These are phyloP conservation scores for Phyllotis vaccarum DNA, from an alignment of 2,797 vertebrate species.

Conservation along the genomic window DNA sequence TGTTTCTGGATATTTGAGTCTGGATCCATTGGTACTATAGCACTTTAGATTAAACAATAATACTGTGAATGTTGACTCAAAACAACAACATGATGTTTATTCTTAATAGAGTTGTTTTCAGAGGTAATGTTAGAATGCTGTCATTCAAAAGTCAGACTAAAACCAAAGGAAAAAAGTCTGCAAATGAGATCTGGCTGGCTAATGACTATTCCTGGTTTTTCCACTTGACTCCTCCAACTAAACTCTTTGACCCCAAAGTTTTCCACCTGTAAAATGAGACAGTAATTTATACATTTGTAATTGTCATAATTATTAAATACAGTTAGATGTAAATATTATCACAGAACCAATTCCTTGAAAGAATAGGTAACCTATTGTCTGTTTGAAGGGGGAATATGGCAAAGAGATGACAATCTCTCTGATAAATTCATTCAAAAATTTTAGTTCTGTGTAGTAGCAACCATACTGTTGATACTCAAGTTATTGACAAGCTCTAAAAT, in stretches of 20 bases:
- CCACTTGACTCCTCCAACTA: conserved; percentile 24
- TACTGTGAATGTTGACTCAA: conserved; percentile 42
- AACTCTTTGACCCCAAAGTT: conserved; percentile 55
- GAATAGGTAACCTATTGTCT: background rate
- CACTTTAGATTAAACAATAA: conserved; percentile 41
- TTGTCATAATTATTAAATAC: conserved; percentile 35
- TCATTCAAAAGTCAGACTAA: conserved; percentile 34
- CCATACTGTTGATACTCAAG: conserved; percentile 8
- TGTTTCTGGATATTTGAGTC: conserved; percentile 63
- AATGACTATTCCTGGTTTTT: conserved; percentile 61
- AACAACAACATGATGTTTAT: conserved; percentile 45
- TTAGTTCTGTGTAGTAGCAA: conserved; percentile 21
- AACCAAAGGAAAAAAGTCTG: conserved; percentile 53
- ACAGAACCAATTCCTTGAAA: conserved; percentile 30
- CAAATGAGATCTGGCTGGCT: conserved; percentile 53
- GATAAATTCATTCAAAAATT: conserved; percentile 60
- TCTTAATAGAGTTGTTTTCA: conserved; percentile 54
- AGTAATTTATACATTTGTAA: conserved; percentile 31
- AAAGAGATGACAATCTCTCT: conserved; percentile 19
- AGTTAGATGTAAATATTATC: conserved; percentile 58
- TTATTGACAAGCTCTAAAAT: conserved; percentile 56
- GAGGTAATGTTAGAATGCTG: background rate
- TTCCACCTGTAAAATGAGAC: conserved; percentile 38
- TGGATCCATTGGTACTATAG: conserved; percentile 10
- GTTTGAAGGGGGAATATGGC: conserved; percentile 8